These are phyloP conservation scores for Castor canadensis DNA, from an alignment of 2,113 vertebrate species.

Conservation along the genomic window DNA sequence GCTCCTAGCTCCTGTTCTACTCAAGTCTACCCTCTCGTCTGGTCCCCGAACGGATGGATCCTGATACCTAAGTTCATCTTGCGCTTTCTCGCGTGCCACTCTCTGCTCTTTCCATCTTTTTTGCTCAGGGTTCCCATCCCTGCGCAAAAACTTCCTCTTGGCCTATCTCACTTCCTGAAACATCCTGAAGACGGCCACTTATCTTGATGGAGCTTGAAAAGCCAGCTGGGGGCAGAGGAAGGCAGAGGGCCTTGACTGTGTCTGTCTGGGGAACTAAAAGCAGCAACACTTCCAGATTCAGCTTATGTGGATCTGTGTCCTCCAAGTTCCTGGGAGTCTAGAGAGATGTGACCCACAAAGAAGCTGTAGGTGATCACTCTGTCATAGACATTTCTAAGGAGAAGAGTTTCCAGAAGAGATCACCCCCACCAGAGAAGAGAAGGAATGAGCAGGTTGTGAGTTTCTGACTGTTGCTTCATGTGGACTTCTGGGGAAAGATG, in stretches of 20 bases:
- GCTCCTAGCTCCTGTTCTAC: not conserved
- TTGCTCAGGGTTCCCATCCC: not conserved
- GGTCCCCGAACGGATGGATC: not conserved
- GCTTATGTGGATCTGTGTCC: not conserved
- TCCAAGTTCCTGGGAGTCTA: accelerated
- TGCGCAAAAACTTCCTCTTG: slow-evolving; percentile 71
- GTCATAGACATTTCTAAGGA: not conserved
- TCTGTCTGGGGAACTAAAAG: slow-evolving; percentile 19
- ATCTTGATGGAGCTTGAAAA: slow-evolving; percentile 63
- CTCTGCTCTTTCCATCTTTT: not conserved
- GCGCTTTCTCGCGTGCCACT: not conserved
- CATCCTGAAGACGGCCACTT: slow-evolving; percentile 24
- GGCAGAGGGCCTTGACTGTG: not conserved
- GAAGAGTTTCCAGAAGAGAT: not conserved
- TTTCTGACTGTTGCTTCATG: not conserved
- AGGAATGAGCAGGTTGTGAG: not conserved
- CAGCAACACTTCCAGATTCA: not conserved
- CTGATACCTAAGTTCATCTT: not conserved
- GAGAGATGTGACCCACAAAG: not conserved
- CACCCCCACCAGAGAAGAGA: not conserved
- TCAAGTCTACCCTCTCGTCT: too few relatives aligned
- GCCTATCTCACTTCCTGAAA: slow-evolving; percentile 76
- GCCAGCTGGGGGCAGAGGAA: not conserved
- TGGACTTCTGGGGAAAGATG: not conserved
- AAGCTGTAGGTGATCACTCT: accelerated